A percentile compares a stretch with the other conserved stretches of the same genome.
Evolutionary conservation across 2,113 vertebrate species (phyloP).

Genomic region (Corydoras sp.): DNA sequence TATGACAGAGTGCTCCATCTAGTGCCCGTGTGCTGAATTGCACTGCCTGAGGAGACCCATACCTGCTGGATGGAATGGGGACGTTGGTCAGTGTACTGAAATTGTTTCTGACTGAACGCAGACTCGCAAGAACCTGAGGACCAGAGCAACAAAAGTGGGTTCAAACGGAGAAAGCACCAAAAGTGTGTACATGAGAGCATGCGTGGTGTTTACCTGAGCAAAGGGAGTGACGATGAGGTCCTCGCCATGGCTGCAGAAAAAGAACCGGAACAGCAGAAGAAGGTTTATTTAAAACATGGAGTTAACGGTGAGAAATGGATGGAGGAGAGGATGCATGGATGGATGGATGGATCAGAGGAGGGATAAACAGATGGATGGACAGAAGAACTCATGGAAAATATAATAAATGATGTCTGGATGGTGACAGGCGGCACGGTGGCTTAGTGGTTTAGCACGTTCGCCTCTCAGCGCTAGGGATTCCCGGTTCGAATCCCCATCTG

Average conservation of each 20-base stretch:
- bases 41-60: constrained; percentile 47
- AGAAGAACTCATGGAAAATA: background rate
- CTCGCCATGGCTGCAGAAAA: constrained; percentile 78
- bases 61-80: constrained; percentile 84
- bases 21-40: constrained; percentile 18
- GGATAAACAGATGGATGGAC: background rate
- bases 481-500: too few species aligned
- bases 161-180: background rate
- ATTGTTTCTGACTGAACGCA: constrained; percentile 92
- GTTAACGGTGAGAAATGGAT: too few species aligned
- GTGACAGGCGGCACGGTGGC: too few species aligned
- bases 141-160: background rate
- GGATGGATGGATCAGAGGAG: background rate
- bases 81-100: constrained; percentile 88
- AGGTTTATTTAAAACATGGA: background rate
- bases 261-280: constrained; percentile 25
- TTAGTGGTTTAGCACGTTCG: too few species aligned
- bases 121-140: constrained; percentile 86
- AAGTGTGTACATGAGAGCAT: too few species aligned
- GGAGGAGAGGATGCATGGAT: background rate
- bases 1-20: constrained; percentile 29
- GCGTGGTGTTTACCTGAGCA: constrained; percentile 70
- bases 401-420: background rate
- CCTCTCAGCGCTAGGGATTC: too few species aligned
- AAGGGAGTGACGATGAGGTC: constrained; percentile 97